A percentile compares a stretch with the other conserved stretches of the same genome.
Conservation (phyloP, 2,797 vertebrate species). For the Aythya fuligula region DNA sequence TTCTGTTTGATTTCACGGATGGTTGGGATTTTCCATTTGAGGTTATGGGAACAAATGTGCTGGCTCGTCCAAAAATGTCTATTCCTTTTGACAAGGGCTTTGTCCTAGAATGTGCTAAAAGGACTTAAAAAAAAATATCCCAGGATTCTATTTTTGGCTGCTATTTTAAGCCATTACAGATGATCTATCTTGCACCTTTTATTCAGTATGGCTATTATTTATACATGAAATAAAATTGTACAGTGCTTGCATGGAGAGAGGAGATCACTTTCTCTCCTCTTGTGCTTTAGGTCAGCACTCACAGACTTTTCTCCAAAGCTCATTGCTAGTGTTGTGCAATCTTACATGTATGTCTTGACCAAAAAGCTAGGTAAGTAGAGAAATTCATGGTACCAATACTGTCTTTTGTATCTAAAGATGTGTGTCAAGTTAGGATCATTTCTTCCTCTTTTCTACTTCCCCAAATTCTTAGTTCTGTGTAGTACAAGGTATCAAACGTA, state of each 20-base stretch:
- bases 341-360: not conserved
- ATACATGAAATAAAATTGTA: constrained; percentile 47
- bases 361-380: not conserved
- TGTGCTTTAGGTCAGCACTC: not conserved
- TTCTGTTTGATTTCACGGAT: constrained; percentile 68
- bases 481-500: not conserved
- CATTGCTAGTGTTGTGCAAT: not conserved
- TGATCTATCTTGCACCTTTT: constrained; percentile 44
- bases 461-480: not conserved
- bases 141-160: constrained; percentile 21
- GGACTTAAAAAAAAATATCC: not conserved
- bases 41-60: constrained; percentile 53
- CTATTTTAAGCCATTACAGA: constrained; percentile 32
- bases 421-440: not conserved
- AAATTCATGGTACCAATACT: not conserved
- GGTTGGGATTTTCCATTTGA: constrained; percentile 65
- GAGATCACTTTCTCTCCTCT: not conserved
- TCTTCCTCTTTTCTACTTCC: not conserved
- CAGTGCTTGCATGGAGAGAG: not conserved
- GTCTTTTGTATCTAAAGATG: not conserved
- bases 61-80: constrained; percentile 43
- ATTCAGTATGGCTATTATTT: constrained; percentile 46
- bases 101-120: constrained; percentile 55
- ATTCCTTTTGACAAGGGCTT: constrained; percentile 41
- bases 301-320: not conserved